Percentiles rank a stretch among this genome's conserved stretches.
Conservation (phyloP, 2,888 invertebrate genomes). For the Synanthedon andrenaeformis region DNA sequence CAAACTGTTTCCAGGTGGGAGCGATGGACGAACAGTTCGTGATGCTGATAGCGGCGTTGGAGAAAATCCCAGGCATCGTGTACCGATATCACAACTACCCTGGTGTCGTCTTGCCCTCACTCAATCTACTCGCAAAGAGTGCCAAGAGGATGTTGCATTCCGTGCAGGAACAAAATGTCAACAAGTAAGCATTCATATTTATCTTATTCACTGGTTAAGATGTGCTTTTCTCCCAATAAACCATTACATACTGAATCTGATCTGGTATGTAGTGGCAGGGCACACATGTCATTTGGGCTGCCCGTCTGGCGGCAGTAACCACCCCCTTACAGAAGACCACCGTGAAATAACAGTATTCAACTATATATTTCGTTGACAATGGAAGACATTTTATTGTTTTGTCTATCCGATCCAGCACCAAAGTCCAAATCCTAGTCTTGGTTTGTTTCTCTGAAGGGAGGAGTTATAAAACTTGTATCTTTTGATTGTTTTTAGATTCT, state of each 20-base stretch:
- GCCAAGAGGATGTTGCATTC: slow-evolving; percentile 79
- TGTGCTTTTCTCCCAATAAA: too few relatives aligned
- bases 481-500: slow-evolving; percentile 48
- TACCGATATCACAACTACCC: slow-evolving; percentile 84
- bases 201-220: neutral
- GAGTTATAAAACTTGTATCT: neutral
- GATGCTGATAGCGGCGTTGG: slow-evolving; percentile 73
- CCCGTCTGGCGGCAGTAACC: too few relatives aligned
- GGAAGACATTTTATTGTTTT: too few relatives aligned
- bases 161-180: slow-evolving; percentile 69
- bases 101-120: slow-evolving; percentile 79
- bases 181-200: slow-evolving; percentile 36
- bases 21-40: slow-evolving; percentile 56
- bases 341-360: too few relatives aligned
- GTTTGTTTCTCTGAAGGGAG: too few relatives aligned
- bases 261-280: too few relatives aligned
- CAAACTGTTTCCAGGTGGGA: slow-evolving; percentile 38
- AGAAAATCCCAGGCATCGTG: slow-evolving; percentile 77
- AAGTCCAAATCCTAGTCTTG: too few relatives aligned
- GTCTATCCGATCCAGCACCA: too few relatives aligned
- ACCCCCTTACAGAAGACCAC: too few relatives aligned
- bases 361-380: too few relatives aligned
- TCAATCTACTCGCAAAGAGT: slow-evolving; percentile 79
- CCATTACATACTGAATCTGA: too few relatives aligned
- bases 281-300: too few relatives aligned